phyloP scores from a whole-genome alignment of 2,113 vertebrate species.

The Pangasianodon hypophthalmus region DNA sequence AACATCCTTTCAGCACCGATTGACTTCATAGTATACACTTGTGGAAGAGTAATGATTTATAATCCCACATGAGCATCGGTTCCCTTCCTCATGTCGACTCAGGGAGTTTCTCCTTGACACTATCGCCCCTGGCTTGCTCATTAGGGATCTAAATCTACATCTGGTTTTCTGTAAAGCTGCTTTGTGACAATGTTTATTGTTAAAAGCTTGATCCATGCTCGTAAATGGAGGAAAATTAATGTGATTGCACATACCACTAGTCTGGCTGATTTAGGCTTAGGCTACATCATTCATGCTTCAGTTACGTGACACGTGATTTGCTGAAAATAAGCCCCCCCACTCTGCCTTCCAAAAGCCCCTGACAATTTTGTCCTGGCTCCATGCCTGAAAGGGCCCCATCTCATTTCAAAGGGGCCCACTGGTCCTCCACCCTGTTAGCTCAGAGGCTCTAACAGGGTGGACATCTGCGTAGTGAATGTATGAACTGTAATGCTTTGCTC shows the following conservation, averaged over 20 bases:
- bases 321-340: not conserved
- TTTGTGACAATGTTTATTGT: not conserved
- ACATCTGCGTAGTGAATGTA: not conserved
- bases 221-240: not conserved
- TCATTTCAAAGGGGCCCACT: not conserved
- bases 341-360: not conserved
- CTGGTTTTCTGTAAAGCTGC: not conserved
- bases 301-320: not conserved
- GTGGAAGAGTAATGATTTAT: not conserved
- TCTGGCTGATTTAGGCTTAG: not conserved
- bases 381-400: not conserved
- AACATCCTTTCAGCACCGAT: not conserved
- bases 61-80: not conserved
- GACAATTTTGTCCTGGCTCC: not conserved
- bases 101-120: not conserved
- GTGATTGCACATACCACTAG: not conserved
- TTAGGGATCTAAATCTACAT: not conserved
- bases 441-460: not conserved
- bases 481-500: not conserved
- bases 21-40: not conserved
- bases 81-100: not conserved
- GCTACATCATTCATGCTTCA: not conserved
- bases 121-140: not conserved
- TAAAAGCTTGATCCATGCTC: not conserved
- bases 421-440: conserved; percentile 5